These are phyloP conservation scores for Noctilio leporinus DNA, from an alignment of 2,113 vertebrate genomes.

Conservation along the genomic window DNA sequence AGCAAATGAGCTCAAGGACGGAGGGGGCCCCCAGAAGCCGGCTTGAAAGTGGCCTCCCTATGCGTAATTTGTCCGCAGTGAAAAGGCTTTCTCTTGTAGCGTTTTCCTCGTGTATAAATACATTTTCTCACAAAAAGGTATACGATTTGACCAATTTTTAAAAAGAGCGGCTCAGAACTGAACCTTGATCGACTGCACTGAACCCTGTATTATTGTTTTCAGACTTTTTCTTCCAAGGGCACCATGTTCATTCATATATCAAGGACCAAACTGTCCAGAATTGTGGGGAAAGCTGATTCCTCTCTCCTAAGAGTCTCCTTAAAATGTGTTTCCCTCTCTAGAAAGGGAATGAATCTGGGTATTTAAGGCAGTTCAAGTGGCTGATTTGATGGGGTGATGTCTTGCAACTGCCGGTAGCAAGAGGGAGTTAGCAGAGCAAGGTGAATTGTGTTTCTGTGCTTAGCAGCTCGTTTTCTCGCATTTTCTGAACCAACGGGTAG, in stretches of 20 bases:
- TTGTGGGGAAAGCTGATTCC: background rate
- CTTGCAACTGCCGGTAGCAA: background rate
- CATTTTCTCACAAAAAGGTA: background rate
- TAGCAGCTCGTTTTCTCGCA: background rate
- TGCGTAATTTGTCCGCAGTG: conserved; percentile 1
- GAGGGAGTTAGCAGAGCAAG: background rate
- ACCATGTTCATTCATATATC: background rate
- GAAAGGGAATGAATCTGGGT: conserved; percentile 7
- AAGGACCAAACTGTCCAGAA: background rate
- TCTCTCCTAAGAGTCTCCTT: background rate
- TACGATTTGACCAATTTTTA: background rate
- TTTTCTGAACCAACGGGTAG: background rate
- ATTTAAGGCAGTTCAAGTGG: conserved; percentile 33
- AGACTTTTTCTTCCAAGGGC: background rate
- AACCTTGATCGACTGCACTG: background rate
- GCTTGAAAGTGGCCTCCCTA: background rate
- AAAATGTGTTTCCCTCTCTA: background rate
- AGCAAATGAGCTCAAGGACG: background rate
- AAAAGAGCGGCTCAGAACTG: background rate
- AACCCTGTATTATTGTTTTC: background rate
- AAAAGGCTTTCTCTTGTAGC: background rate
- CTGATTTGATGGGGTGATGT: conserved; percentile 13
- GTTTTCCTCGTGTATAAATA: background rate
- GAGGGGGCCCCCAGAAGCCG: background rate
- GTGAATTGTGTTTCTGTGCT: background rate